A percentile compares a stretch with the other conserved stretches of the same genome.
phyloP scores from a whole-genome alignment of 2,888 invertebrate species.

The Raillietiella orientalis region DNA sequence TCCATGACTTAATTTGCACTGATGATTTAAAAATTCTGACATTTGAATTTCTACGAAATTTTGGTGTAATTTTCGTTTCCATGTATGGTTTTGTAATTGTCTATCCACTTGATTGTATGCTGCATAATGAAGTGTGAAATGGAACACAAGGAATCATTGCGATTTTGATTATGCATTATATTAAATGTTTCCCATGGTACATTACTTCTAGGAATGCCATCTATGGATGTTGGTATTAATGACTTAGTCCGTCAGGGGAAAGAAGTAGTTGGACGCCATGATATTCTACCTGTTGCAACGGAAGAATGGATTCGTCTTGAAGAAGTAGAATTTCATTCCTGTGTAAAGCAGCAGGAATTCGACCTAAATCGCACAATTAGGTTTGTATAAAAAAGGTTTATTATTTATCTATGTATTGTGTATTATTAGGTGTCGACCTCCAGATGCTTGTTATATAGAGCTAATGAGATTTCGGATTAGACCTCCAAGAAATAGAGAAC shows the following conservation, averaged over 20 bases:
- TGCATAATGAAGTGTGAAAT: too few species aligned
- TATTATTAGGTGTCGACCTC: constrained; percentile 48
- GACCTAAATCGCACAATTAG: constrained; percentile 15
- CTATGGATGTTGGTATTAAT: constrained; percentile 84
- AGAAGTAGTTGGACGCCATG: constrained; percentile 93
- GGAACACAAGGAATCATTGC: too few species aligned
- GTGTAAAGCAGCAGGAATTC: constrained; percentile 70
- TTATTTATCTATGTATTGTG: constrained; percentile 1
- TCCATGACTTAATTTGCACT: too few species aligned
- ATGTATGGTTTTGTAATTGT: background rate
- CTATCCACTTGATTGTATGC: background rate
- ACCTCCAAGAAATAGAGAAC: constrained; percentile 78
- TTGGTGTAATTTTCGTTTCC: background rate
- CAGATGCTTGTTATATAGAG: constrained; percentile 92
- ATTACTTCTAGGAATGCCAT: constrained; percentile 54
- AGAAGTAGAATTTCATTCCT: constrained; percentile 69
- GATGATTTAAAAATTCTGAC: too few species aligned
- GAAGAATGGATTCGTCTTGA: constrained; percentile 98
- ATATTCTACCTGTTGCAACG: constrained; percentile 91
- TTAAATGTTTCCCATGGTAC: too few species aligned
- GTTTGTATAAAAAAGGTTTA: constrained; percentile 5
- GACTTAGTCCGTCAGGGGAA: constrained; percentile 92
- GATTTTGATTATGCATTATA: too few species aligned
- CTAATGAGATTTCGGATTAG: constrained; percentile 77
- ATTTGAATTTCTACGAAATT: too few species aligned